A percentile compares a stretch with the other conserved stretches of the same genome.
These are phyloP conservation scores for Drosophila bocqueti DNA, from an alignment of 1,140 invertebrate species.

Conservation along the genomic window DNA sequence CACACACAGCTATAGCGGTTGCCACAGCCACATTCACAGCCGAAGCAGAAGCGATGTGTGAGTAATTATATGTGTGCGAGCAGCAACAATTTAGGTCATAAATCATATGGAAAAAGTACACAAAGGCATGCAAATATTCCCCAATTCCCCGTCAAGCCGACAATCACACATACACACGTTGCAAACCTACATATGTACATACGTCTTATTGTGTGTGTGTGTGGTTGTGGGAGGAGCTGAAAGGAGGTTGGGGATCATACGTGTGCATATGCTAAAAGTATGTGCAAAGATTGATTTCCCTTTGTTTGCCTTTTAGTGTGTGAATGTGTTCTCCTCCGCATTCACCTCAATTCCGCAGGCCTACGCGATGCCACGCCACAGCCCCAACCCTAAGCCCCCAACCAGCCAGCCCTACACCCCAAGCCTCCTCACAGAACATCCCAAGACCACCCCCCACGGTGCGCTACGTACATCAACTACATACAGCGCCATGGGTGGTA, in stretches of 20 bases:
- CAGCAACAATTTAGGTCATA: constrained; percentile 77
- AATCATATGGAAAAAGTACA: constrained; percentile 80
- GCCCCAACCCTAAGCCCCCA: neutral
- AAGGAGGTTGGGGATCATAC: constrained; percentile 16
- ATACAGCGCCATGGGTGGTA: constrained; percentile 52
- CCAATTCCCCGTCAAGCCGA: constrained; percentile 49
- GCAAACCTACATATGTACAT: constrained; percentile 14
- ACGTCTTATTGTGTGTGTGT: constrained; percentile 1
- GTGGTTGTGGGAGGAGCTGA: neutral
- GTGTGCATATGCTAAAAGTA: constrained; percentile 70
- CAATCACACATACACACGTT: constrained; percentile 22
- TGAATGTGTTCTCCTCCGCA: constrained; percentile 47
- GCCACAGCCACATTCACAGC: neutral
- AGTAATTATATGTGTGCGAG: constrained; percentile 67
- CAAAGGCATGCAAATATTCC: constrained; percentile 78
- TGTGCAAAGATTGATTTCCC: constrained; percentile 79
- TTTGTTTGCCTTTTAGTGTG: constrained; percentile 79
- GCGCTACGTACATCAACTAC: constrained; percentile 48
- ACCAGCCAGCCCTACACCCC: neutral
- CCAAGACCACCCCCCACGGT: constrained; percentile 3
- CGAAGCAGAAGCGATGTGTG: constrained; percentile 4
- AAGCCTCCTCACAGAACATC: neutral
- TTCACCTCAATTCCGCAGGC: constrained; percentile 67
- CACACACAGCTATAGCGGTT: constrained; percentile 12
- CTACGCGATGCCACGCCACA: constrained; percentile 30